Evolutionary conservation across 2,113 vertebrate genomes (phyloP), one percentile per base, ranked within the genome.

Genomic region (Cololabis saira): DNA sequence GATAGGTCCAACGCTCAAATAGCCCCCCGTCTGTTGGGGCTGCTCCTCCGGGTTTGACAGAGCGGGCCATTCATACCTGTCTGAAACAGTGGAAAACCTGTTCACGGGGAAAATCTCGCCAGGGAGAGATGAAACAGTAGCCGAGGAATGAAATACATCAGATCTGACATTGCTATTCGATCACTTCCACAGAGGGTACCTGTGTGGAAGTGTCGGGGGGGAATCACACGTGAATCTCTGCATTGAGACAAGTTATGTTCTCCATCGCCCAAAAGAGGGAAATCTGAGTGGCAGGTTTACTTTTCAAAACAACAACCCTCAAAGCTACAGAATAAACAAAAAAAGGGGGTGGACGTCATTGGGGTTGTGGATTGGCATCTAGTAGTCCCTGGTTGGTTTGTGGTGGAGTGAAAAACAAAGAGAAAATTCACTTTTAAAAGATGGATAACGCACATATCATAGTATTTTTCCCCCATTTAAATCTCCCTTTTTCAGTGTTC

Each of bases 11-110:
- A 50, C 24, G 14, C 48, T 78, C 54, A 71, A 78, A 78, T 64
- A 72, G 52, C 71, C 62, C 68, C 51, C 58, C 41, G 24, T 75
- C 71, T 69, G 73, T 72, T 62, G 1, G 55, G 54, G 53, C 62
- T 72, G 56, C 66, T 78, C 77, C 66, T 71, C 48, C 9, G 42
- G 63, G 73, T 47, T 61, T 61, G 73, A 90, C 85, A 88, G 81
- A 91, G 80, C 12, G 45, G 53, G 14, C 74, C 81, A 87, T 91
- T 90, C 87, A 90, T 91, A 60, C 74, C 80, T 71, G 65, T 53
- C 68, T 81, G 82, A 86, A 90, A 91, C 90, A 90, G 71, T 84
- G 71, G 87, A 62, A 17, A 75, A 89, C 70, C 83, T 90, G 89
- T 90, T 89, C 74, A 3, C n/a, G 0, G 61, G 10, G 19, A 9